Percentiles rank a stretch among this genome's conserved stretches.
Evolutionary conservation across 1,140 invertebrate species (phyloP).

Genomic region (Trigoniulus corallinus): DNA sequence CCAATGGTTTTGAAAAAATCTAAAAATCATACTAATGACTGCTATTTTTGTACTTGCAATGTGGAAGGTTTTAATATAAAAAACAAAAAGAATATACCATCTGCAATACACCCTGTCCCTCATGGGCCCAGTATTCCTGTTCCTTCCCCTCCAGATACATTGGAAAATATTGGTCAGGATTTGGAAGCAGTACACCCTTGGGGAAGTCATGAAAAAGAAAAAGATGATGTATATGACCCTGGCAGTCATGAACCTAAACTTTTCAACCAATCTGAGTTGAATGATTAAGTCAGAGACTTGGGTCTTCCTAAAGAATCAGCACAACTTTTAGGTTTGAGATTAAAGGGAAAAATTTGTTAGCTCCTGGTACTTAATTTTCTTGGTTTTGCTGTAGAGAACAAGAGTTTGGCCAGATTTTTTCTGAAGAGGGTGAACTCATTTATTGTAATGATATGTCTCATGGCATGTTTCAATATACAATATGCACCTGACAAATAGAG

Average conservation of each 20-base stretch:
- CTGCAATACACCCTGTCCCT: not conserved
- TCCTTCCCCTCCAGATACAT: too few species aligned
- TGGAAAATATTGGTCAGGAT: not conserved
- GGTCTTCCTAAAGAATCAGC: conserved; percentile 4
- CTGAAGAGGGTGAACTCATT: too few species aligned
- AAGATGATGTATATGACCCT: not conserved
- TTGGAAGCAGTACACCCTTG: too few species aligned
- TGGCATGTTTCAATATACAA: too few species aligned
- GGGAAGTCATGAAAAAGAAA: not conserved
- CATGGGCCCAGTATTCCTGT: not conserved
- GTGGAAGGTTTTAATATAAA: not conserved
- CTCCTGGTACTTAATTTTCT: too few species aligned
- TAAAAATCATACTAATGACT: conserved; percentile 11
- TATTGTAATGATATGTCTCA: too few species aligned
- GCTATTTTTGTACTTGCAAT: conserved; percentile 14
- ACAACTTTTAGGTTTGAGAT: conserved; percentile 6
- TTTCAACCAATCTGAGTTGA: conserved; percentile 5
- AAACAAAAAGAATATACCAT: not conserved
- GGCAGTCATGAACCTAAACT: not conserved
- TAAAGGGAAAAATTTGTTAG: too few species aligned
- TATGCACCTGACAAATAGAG: too few species aligned
- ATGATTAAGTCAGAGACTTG: conserved; percentile 7
- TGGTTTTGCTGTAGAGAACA: too few species aligned
- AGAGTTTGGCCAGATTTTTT: too few species aligned
- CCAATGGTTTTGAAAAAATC: conserved; percentile 15